Base-by-base conservation (phyloP, 2,113 vertebrate species). In the Anarhynchus alexandrinus region DNA sequence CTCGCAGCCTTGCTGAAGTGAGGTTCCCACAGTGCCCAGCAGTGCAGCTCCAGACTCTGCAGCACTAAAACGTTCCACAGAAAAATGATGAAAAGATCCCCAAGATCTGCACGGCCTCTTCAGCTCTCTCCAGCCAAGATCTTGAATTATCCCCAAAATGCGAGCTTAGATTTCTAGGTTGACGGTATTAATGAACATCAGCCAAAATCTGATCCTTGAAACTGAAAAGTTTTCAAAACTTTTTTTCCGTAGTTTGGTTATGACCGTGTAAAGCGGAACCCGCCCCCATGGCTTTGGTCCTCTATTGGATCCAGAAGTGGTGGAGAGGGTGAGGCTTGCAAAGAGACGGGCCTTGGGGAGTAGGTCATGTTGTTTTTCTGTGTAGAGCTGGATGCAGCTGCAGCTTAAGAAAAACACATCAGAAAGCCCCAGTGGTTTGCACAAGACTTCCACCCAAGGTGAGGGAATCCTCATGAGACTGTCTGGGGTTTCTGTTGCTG, bases 401-500 rank as follows among this genome's bases (percentile, higher is more conserved):
- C 81, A 95, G 45, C n/a, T 71, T 82, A 76, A 94, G 73, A 79
- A 93, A 94, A 94, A 93, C 54, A 94, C 23, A 74, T 36, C 83
- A 90, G 80, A 90, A 91, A 90, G 52, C 25, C 62, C 74, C 58
- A 78, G 52, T 32, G 78, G 66, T 82, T 97, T 96, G 64, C 45
- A 83, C 54, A 95, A 90, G 78, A 51, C n/a, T 94, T 96, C 95
- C 49, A 95, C 78, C 66, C 84, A 87, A 96, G 76, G 77, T 97
- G 81, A 84, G 14, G 78, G 78, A 94, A 90, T 73, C 69, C 89
- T 91, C 54, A 30, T 34, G 62, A 85, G 70, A 58, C 17, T 0
- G 1, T 89, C 88, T 94, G 88, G 19, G 43, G 29, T 91, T 89
- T 92, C 66, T 82, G 81, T 34, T 74, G 23, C 49, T 91, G 26